These are phyloP conservation scores for Volucella bombylans DNA, from an alignment of 2,888 invertebrate species.

Conservation along the genomic window DNA sequence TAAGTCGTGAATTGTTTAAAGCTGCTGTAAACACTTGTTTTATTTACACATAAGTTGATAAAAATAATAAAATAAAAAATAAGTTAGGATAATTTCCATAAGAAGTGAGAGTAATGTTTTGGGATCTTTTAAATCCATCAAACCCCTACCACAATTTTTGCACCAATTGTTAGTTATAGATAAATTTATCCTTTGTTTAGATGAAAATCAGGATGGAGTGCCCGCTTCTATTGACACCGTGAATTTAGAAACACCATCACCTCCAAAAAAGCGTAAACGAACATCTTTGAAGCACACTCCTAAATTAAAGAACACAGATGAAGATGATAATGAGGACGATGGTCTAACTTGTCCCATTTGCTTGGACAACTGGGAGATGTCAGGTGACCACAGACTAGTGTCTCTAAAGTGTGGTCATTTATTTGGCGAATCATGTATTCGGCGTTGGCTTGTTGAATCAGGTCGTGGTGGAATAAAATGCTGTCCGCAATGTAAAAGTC, in stretches of 20 bases:
- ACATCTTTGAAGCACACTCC: conserved; percentile 75
- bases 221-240: conserved; percentile 22
- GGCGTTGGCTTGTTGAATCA: conserved; percentile 81
- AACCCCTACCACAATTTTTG: no score
- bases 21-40: conserved; percentile 6
- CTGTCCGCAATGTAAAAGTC: conserved; percentile 95
- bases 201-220: neutral
- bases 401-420: conserved; percentile 95
- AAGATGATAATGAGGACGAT: conserved; percentile 84
- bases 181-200: no score
- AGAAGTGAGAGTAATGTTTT: no score
- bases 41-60: conserved; percentile 5
- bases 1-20: neutral
- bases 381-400: conserved; percentile 93
- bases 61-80: no score
- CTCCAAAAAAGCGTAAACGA: conserved; percentile 80
- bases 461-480: conserved; percentile 82
- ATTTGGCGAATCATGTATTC: conserved; percentile 90
- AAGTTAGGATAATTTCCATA: no score
- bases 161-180: no score
- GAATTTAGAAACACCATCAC: conserved; percentile 76
- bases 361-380: conserved; percentile 92
- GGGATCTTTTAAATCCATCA: no score
- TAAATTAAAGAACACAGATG: conserved; percentile 68
- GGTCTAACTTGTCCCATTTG: conserved; percentile 93